These are phyloP conservation scores for Achatina immaculata DNA, from an alignment of 1,140 invertebrate genomes.

Conservation along the genomic window DNA sequence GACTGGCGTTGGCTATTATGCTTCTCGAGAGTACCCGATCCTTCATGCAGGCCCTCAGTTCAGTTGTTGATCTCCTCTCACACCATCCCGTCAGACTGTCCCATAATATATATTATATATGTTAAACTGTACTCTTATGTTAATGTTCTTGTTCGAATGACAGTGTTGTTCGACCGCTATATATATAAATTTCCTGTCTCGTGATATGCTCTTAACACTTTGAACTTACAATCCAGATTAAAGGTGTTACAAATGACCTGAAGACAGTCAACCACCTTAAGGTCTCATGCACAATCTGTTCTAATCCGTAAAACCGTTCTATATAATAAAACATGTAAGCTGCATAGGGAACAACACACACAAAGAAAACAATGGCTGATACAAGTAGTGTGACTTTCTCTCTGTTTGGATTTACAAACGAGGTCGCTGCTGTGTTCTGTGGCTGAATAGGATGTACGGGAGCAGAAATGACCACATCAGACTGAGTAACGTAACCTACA, in stretches of 20 bases:
- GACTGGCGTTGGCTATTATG: too few relatives aligned
- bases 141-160: too few relatives aligned
- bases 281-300: background rate
- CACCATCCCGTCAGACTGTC: too few relatives aligned
- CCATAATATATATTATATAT: too few relatives aligned
- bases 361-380: background rate
- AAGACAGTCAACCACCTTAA: background rate
- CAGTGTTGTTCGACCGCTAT: too few relatives aligned
- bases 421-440: background rate
- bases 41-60: too few relatives aligned
- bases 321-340: background rate
- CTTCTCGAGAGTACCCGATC: too few relatives aligned
- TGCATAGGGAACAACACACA: background rate
- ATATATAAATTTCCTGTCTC: too few relatives aligned
- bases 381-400: background rate
- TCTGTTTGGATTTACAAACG: background rate
- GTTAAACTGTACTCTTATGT: too few relatives aligned
- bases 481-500: too few relatives aligned
- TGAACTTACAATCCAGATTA: slow-evolving; percentile 9
- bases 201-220: too few relatives aligned
- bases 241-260: background rate
- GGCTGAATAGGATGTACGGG: background rate
- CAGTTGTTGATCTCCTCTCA: too few relatives aligned
- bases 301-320: background rate
- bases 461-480: background rate